Percentiles rank a stretch among this genome's conserved stretches.
These are phyloP conservation scores for Phortica magna DNA, from an alignment of 2,888 invertebrate genomes.

Conservation along the genomic window DNA sequence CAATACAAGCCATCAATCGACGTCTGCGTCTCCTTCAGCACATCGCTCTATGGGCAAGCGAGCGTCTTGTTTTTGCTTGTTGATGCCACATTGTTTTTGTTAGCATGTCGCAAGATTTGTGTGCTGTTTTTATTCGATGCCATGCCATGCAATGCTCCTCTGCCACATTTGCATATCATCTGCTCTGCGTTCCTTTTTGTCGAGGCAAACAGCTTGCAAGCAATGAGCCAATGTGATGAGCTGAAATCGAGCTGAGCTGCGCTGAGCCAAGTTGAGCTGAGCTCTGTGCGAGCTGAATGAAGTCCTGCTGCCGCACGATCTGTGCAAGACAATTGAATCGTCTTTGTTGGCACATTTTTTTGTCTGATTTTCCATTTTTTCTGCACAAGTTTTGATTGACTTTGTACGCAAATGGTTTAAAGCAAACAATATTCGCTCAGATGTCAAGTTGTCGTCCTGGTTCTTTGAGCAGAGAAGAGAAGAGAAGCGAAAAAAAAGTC, in stretches of 20 bases:
- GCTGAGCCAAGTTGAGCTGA: background rate
- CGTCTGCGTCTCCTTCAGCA: background rate
- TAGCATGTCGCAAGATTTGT: constrained; percentile 19
- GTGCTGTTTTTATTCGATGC: constrained; percentile 31
- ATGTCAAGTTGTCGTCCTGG: too few relatives aligned
- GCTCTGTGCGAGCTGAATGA: background rate
- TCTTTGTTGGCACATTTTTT: constrained; percentile 52
- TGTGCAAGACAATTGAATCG: constrained; percentile 50
- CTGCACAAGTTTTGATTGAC: constrained; percentile 46
- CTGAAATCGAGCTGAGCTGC: background rate
- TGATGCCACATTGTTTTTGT: background rate
- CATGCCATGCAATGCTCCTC: background rate
- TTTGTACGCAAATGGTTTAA: constrained; percentile 25
- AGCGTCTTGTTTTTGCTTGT: background rate
- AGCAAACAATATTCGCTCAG: background rate
- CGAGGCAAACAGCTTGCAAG: background rate
- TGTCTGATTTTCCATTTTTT: background rate
- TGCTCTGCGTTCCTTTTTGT: background rate
- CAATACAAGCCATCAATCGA: background rate
- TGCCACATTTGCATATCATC: constrained; percentile 22
- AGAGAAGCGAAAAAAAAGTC: too few relatives aligned
- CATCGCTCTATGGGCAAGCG: background rate
- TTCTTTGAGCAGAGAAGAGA: too few relatives aligned
- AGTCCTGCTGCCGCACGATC: too few relatives aligned
- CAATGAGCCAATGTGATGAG: background rate